phyloP scores from a whole-genome alignment of 1,140 invertebrate species.

The Diachasmimorpha longicaudata region DNA sequence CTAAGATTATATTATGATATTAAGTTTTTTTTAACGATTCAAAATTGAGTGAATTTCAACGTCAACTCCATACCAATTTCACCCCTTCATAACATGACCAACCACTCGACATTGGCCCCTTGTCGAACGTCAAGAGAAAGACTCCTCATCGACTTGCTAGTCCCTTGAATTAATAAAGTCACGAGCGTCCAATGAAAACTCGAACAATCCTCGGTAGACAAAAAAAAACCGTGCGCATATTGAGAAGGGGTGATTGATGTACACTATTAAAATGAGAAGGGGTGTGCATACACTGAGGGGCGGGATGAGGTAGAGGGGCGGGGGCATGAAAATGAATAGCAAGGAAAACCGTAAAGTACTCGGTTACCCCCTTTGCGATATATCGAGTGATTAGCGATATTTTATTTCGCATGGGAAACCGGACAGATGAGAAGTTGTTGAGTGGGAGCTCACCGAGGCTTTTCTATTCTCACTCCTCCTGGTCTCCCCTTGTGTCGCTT shows the following conservation, averaged over 20 bases:
- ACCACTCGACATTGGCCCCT: neutral
- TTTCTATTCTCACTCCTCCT: conserved; percentile 50
- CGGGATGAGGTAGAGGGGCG: neutral
- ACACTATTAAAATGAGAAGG: neutral
- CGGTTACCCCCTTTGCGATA: conserved; percentile 55
- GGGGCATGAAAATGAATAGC: conserved; percentile 1
- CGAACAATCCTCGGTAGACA: neutral
- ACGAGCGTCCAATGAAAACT: conserved; percentile 15
- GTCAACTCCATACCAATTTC: neutral
- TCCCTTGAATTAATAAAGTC: conserved; percentile 28
- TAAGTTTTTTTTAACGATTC: too few species aligned
- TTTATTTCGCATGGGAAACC: conserved; percentile 65
- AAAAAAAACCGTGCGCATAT: neutral
- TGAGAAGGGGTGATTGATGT: neutral
- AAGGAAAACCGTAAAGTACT: conserved; percentile 20
- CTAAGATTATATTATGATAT: too few species aligned
- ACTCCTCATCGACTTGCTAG: conserved; percentile 16
- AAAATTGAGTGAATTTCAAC: too few species aligned
- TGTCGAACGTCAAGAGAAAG: neutral
- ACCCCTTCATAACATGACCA: neutral
- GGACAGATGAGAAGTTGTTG: conserved; percentile 63
- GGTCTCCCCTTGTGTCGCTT: conserved; percentile 15
- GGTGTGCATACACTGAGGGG: neutral
- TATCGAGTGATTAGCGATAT: conserved; percentile 63
- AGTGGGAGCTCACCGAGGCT: conserved; percentile 60